Evolutionary conservation across 1,140 invertebrate species (phyloP), one percentile per base, ranked within the genome.

Genomic region (Whitmania pigra): DNA sequence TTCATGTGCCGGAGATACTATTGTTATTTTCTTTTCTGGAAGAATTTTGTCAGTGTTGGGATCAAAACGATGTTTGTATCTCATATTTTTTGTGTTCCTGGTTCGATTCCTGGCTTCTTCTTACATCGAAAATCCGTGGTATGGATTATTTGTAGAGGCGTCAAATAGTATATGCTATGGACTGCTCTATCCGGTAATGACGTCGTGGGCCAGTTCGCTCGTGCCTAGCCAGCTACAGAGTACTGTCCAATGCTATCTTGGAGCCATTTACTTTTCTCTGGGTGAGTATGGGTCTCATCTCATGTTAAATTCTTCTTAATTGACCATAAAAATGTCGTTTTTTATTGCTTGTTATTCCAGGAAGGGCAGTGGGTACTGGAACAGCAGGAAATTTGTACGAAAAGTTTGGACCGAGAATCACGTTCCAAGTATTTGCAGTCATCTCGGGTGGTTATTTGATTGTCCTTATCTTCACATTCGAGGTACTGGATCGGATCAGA

Each of bases 91-190:
- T 49, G 86, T 85, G 0, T 89, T 89, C 78, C 87, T 87, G 67
- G 76, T 88, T 0, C 86, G 92, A 63, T 92, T 93, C 77, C 84
- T 92, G 73, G 80, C 88, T 3, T 95, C 95, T 79, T 93, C 92
- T 7, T 80, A 89, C 40, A 80, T 94, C 40, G 83, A 83, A 1
- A 88, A 92, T 81, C 87, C 89, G 0, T 78, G 76, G 78, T 40
- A 53, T 93, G 87, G 90, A 69, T 82, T 96, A 71, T 87, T 91
- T 3, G 87, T 95, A 43, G 93, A 95, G 82, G 79, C 92, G 71
- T 82, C 91, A 11, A 91, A 94, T 82, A 91, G 92, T 20, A 82
- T 93, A 13, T 92, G 92, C 0, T 91, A 91, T 79, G 92, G 92
- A 17, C 84, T 95, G 73, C 90, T 91, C 78, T 95, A 92, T 83